These are phyloP conservation scores for Acronicta aceris DNA, from an alignment of 2,888 invertebrate species.

Conservation along the genomic window DNA sequence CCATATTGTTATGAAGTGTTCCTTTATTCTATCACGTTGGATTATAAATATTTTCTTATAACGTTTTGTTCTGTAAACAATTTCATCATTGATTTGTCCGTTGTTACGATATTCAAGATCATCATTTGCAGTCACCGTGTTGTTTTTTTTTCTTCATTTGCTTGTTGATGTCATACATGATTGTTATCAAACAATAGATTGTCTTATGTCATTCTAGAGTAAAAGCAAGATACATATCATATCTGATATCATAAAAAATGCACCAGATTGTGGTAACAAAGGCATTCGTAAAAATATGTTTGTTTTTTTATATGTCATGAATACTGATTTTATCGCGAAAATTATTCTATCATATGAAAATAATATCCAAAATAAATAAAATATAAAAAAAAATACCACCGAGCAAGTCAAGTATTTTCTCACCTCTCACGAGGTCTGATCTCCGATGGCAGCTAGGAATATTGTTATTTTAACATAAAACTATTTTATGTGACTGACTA, in stretches of 20 bases:
- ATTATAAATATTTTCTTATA: conserved; percentile 45
- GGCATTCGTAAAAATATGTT: background rate
- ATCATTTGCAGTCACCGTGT: conserved; percentile 7
- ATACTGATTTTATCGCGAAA: conserved; percentile 27
- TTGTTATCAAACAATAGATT: conserved; percentile 26
- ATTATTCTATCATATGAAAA: conserved; percentile 3
- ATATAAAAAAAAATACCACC: too few species aligned
- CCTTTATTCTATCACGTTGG: conserved; percentile 20
- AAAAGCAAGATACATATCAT: conserved; percentile 4
- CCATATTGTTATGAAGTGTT: conserved; percentile 21
- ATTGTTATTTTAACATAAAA: too few species aligned
- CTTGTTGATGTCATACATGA: conserved; percentile 17
- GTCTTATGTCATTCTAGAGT: conserved; percentile 11
- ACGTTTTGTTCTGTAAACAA: conserved; percentile 43
- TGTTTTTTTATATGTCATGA: background rate
- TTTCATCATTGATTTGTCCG: conserved; percentile 40
- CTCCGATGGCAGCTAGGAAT: too few species aligned
- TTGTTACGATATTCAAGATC: conserved; percentile 24
- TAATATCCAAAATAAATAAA: too few species aligned
- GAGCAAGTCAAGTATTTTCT: too few species aligned
- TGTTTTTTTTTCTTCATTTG: conserved; percentile 15
- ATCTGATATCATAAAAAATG: conserved; percentile 1
- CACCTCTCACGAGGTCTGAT: too few species aligned
- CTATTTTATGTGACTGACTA: too few species aligned
- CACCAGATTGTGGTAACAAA: conserved; percentile 1